Evolutionary conservation across 2,113 vertebrate genomes (phyloP).

Genomic region (Phyllopteryx taeniolatus): DNA sequence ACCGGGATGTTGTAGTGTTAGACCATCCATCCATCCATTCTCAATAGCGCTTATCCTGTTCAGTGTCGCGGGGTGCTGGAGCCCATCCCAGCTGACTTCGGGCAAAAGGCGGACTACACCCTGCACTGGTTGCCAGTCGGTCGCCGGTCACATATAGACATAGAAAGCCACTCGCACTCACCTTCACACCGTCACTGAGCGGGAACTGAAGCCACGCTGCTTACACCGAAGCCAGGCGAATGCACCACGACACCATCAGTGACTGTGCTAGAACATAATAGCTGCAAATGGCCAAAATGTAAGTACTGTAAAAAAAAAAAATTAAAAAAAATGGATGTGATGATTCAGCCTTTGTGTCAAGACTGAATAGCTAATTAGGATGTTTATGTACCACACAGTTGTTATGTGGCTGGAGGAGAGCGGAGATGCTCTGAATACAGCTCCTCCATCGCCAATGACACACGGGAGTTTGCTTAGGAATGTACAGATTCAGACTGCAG

Average conservation of each 20-base stretch:
- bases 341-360: constrained; percentile 23
- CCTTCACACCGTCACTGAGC: no score
- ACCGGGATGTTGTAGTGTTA: constrained; percentile 1
- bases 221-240: no score
- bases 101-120: no score
- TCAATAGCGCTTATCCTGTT: no score
- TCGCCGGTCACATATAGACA: no score
- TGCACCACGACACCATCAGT: not conserved
- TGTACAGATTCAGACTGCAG: constrained; percentile 13
- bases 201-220: no score
- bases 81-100: no score
- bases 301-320: not conserved
- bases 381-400: not conserved
- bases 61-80: no score
- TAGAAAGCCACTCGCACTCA: no score
- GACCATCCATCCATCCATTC: no score
- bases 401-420: not conserved
- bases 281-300: constrained; percentile 5
- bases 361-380: constrained; percentile 13
- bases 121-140: no score
- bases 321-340: not conserved
- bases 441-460: constrained; percentile 21
- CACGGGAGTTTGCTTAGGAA: constrained; percentile 9
- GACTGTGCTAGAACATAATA: constrained; percentile 1
- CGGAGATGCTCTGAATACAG: not conserved